Percentiles rank a stretch among this genome's conserved stretches.
Evolutionary conservation across 2,888 invertebrate species (phyloP).

Genomic region (Ornithoptera alexandrae): DNA sequence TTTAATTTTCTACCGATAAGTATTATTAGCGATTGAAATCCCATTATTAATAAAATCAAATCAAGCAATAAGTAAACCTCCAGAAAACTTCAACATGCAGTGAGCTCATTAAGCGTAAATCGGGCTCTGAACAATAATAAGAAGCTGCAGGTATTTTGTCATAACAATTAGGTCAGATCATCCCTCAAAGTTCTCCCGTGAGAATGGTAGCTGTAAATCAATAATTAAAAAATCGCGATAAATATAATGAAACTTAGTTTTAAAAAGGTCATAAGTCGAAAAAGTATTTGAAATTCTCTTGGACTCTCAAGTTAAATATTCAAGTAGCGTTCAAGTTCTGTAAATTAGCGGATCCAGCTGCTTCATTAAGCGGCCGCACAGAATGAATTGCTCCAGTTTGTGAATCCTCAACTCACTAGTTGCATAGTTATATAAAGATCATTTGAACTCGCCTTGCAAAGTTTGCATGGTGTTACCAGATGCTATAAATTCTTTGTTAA

Average conservation of each 20-base stretch:
- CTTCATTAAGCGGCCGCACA: slow-evolving; percentile 42
- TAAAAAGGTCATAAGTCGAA: neutral
- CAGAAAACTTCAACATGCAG: too few species aligned
- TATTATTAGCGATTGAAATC: too few species aligned
- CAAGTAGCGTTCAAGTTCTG: slow-evolving; percentile 44
- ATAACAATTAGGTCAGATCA: too few species aligned
- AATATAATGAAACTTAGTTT: neutral
- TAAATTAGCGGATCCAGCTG: slow-evolving; percentile 46
- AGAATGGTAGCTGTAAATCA: neutral
- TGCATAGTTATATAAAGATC: slow-evolving; percentile 25
- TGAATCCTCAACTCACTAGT: slow-evolving; percentile 30
- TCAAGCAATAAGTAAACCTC: too few species aligned
- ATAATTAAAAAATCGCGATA: neutral
- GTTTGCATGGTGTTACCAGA: slow-evolving; percentile 20
- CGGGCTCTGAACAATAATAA: too few species aligned
- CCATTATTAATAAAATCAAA: too few species aligned
- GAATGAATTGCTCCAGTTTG: slow-evolving; percentile 45
- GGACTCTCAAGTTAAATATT: slow-evolving; percentile 42
- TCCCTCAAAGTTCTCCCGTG: neutral
- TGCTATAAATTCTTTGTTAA: neutral
- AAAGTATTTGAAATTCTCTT: slow-evolving; percentile 11
- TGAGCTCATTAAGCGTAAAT: too few species aligned
- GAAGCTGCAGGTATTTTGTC: too few species aligned
- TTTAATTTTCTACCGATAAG: too few species aligned
- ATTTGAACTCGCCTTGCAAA: slow-evolving; percentile 24